phyloP scores from a whole-genome alignment of 2,888 invertebrate species.

The Phania funesta region DNA sequence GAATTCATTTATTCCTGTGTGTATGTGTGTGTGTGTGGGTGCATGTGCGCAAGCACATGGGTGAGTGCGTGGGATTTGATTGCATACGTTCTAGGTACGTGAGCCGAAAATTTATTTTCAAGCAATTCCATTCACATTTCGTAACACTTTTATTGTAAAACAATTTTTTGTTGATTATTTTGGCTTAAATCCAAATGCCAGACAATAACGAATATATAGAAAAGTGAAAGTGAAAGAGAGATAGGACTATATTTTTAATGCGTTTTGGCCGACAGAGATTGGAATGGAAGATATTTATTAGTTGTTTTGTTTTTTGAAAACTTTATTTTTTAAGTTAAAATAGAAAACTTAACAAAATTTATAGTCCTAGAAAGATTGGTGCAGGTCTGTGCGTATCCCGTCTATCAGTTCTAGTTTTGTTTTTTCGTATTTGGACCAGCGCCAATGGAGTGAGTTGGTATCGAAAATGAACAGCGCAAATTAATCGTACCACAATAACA shows the following conservation, averaged over 20 bases:
- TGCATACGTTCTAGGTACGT: constrained; percentile 41
- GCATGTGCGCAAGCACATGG: neutral
- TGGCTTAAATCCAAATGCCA: constrained; percentile 13
- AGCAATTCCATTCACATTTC: constrained; percentile 24
- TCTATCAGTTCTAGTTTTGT: too few species aligned
- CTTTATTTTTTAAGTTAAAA: too few species aligned
- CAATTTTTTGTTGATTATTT: neutral
- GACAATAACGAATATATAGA: too few species aligned
- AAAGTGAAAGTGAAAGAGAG: neutral
- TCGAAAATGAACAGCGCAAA: too few species aligned
- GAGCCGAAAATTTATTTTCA: constrained; percentile 39
- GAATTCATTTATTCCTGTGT: neutral
- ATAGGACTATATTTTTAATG: constrained; percentile 1
- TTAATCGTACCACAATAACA: too few species aligned
- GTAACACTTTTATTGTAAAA: neutral
- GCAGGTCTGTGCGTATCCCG: too few species aligned
- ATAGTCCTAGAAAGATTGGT: too few species aligned
- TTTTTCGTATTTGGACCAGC: too few species aligned
- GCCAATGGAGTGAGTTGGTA: too few species aligned
- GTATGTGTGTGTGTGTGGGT: neutral
- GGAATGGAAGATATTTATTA: neutral
- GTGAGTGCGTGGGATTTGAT: constrained; percentile 29
- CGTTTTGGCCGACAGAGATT: constrained; percentile 27
- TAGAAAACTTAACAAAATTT: too few species aligned
- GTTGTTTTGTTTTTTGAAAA: too few species aligned